Percentiles rank a stretch among this genome's conserved stretches.
These are phyloP conservation scores for Belonocnema kinseyi DNA, from an alignment of 1,140 invertebrate species.

Conservation along the genomic window DNA sequence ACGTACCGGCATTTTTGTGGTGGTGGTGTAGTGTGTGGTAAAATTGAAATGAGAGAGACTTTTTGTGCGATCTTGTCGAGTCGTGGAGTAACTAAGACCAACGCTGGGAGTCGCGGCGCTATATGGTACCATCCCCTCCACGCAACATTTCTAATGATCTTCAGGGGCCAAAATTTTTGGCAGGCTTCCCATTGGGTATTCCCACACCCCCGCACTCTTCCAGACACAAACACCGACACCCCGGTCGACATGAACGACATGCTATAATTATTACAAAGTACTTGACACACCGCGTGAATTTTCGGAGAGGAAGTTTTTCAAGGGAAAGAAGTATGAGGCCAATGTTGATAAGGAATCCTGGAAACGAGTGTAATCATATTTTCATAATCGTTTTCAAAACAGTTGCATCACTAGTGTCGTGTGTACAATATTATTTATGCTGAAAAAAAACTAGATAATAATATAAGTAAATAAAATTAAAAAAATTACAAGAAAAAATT, in stretches of 20 bases:
- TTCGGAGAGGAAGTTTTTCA: constrained; percentile 7
- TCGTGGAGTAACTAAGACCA: constrained; percentile 69
- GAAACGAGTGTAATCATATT: constrained; percentile 41
- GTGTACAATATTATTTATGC: too few species aligned
- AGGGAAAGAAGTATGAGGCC: constrained; percentile 19
- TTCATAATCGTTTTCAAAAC: background rate
- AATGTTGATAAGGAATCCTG: constrained; percentile 19
- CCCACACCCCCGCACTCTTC: constrained; percentile 67
- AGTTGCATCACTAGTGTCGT: too few species aligned
- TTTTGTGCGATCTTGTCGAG: constrained; percentile 63
- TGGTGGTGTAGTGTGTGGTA: constrained; percentile 44
- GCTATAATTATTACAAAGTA: constrained; percentile 46
- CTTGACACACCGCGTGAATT: constrained; percentile 10
- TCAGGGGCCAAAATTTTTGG: constrained; percentile 67
- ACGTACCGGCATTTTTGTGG: constrained; percentile 70
- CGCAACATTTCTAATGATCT: constrained; percentile 57
- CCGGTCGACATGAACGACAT: constrained; percentile 34
- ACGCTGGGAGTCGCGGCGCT: constrained; percentile 69
- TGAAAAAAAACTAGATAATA: too few species aligned
- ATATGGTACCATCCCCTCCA: constrained; percentile 73
- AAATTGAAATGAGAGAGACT: constrained; percentile 43
- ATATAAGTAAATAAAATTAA: too few species aligned
- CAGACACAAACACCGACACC: constrained; percentile 55
- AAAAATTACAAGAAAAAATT: too few species aligned
- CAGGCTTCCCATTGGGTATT: constrained; percentile 65